Percentiles rank a stretch among this genome's conserved stretches.
Evolutionary conservation across 1,140 invertebrate species (phyloP).

Genomic region (Pseudomyrmex gracilis): DNA sequence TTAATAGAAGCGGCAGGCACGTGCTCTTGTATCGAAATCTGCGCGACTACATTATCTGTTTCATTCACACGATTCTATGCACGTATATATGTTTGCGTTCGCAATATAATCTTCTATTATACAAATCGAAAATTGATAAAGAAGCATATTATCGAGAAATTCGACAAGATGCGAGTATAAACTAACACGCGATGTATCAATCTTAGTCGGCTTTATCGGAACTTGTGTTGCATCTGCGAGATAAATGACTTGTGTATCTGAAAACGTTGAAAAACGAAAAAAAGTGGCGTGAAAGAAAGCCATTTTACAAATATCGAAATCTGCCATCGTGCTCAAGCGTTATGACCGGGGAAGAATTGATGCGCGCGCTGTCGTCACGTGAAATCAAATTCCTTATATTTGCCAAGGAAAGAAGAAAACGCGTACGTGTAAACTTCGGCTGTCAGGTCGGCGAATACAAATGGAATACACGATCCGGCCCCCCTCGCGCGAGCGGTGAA

Average conservation of each 20-base stretch:
- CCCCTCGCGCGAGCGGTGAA: background rate
- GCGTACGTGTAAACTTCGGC: constrained; percentile 37
- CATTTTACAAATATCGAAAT: constrained; percentile 44
- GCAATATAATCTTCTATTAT: background rate
- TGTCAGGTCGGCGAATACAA: constrained; percentile 51
- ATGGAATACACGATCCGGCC: constrained; percentile 24
- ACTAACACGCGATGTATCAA: constrained; percentile 15
- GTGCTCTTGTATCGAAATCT: constrained; percentile 12
- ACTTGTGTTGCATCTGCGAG: background rate
- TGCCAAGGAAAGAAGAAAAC: background rate
- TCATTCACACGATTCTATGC: background rate
- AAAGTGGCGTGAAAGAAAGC: constrained; percentile 36
- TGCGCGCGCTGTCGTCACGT: constrained; percentile 52
- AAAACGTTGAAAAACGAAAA: constrained; percentile 1
- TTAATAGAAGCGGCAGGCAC: constrained; percentile 33
- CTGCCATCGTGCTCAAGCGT: constrained; percentile 36
- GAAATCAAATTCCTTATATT: constrained; percentile 48
- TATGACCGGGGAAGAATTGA: constrained; percentile 43
- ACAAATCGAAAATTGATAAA: background rate
- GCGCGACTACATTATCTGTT: constrained; percentile 12
- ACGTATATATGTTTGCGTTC: background rate
- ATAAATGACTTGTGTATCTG: constrained; percentile 42
- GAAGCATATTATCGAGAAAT: background rate
- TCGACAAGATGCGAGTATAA: constrained; percentile 27
- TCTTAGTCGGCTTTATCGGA: background rate